Conservation (phyloP, 2,113 vertebrate genomes). For the Rynchops niger region DNA sequence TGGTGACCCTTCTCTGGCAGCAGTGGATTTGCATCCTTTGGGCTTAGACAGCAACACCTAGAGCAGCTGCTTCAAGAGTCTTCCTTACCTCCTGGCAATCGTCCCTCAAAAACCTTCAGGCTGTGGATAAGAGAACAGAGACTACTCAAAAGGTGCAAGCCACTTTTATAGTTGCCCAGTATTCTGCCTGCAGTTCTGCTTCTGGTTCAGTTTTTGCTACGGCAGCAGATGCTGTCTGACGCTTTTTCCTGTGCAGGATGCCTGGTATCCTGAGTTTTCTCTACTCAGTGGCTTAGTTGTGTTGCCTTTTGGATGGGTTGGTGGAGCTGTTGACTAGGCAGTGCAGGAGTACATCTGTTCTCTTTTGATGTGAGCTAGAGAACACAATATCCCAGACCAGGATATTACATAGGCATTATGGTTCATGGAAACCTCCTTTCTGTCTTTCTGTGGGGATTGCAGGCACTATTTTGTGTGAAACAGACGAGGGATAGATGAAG, state of each 20-base stretch:
- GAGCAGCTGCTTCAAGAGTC: neutral
- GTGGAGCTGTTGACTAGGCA: neutral
- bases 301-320: neutral
- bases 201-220: constrained; percentile 17
- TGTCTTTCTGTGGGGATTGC: neutral
- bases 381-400: neutral
- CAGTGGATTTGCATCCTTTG: neutral
- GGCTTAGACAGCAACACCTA: neutral
- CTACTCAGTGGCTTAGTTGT: neutral
- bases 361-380: neutral
- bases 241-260: neutral
- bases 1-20: neutral
- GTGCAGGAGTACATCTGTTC: neutral
- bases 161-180: neutral
- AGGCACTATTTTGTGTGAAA: neutral
- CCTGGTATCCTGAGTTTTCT: neutral
- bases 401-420: neutral
- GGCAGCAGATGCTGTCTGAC: neutral
- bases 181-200: neutral
- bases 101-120: neutral
- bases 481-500: neutral
- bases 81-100: neutral
- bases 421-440: neutral
- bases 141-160: neutral
- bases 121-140: neutral